Evolutionary conservation across 2,113 vertebrate genomes (phyloP), one percentile per base, ranked within the genome.

Genomic region (Scolopax mira): DNA sequence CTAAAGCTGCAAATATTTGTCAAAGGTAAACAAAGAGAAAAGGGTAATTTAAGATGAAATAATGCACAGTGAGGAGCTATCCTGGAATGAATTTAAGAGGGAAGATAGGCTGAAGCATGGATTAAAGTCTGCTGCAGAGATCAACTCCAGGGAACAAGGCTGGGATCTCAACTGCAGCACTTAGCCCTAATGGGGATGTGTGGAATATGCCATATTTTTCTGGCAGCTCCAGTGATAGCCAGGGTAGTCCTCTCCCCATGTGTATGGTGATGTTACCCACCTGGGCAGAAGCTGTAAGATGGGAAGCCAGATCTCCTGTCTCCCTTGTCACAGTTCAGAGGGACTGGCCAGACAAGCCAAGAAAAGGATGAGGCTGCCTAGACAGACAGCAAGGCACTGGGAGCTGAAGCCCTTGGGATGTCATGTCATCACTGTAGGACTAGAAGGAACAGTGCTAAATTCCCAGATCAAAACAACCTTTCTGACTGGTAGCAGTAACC

Each of bases 1-100:
- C 58, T 60, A 67, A 71, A 90, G 30, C 69, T 49, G 57, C 93
- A 92, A 93, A 88, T 93, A 60, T 94, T 95, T 96, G 85, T 62
- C 69, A 48, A 71, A 88, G 39, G 42, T 74, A 96, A 94, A 95
- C 55, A 78, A 85, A 83, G 73, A 86, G 39, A 77, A 73, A 90
- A 83, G 46, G 30, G 35, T 85, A 85, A 46, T 16, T 73, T 61
- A 35, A 46, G 55, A 55, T 67, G 58, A 73, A 96, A 71, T 39
- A 60, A 78, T 33, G 39, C 51, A 35, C 8, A 22, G 58, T 0
- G 0, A 83, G 83, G 46, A 91, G 64, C 25, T 37, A 30, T 17
- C 16, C 55, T 31, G 37, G 79, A 31, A 60, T 78, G 37, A 80
- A 51, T 19, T 46, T 24, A 39, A 73, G 62, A 52, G 25, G 48